Evolutionary conservation across 2,888 invertebrate species (phyloP), one percentile per base, ranked within the genome.

Genomic region (Acronicta alni): DNA sequence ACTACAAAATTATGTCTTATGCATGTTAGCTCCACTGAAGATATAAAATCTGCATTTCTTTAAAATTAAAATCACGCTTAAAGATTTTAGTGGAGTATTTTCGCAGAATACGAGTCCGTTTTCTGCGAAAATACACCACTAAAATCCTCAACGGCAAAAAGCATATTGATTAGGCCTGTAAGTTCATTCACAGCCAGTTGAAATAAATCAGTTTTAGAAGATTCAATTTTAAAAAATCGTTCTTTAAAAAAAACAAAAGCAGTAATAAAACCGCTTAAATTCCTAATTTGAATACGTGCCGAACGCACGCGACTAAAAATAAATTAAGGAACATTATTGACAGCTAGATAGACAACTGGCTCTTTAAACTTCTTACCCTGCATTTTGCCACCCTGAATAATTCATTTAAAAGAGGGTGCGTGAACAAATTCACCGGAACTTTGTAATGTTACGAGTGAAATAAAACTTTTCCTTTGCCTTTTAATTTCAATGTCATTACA

Each of bases 261-360:
- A 30, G 8, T 42, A 9, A 26, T 23, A 43, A 20, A 14, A 32
- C 8, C 26, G 12, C 1, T 39, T 46, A 53, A 57, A 17, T 17
- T 30, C 41, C 30, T 54, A 43, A 67, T 66, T 60, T 72, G 56
- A 76, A 54, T 52, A 57, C 52, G 54, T 55, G 67, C 49, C 52
- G 63, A 72, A 74, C 62, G 66, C 62, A 57, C 63, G 67, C 58
- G 57, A 79, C 70, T 77, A 69, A 75, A 78, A 85, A 85, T 79
- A 86, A 88, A 87, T 87, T 84, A 86, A 86, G 83, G 81, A 75
- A 76, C 82, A 82, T 86, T 85, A 89, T 89, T 89, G 89, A 89
- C 88, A 88, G 86, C 66, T 78, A 81, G 87, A 88, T 71, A 83
- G 88, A 88, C 86, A 88, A 83, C 76, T 73, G 80, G 74, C 82